phyloP scores from a whole-genome alignment of 2,113 vertebrate species.

The Petrocephalus microphthalmus region DNA sequence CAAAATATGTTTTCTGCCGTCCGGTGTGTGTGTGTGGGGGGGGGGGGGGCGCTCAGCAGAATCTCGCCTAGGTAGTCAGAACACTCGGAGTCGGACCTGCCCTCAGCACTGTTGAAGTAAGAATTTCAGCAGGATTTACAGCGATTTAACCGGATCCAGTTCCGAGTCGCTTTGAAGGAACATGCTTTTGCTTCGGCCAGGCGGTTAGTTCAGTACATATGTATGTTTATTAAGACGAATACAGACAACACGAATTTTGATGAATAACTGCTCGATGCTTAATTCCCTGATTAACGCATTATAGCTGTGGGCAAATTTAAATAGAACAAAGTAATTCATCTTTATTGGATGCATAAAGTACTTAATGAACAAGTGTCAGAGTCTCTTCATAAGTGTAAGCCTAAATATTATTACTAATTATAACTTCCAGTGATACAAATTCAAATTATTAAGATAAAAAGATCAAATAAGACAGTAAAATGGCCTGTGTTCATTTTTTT shows the following conservation, averaged over 20 bases:
- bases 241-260: not conserved
- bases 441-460: not conserved
- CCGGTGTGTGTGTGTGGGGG: not conserved
- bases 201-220: not conserved
- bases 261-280: not conserved
- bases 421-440: not conserved
- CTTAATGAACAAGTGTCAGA: not conserved
- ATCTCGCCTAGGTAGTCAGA: not conserved
- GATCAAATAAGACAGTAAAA: not conserved
- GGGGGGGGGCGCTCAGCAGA: not conserved
- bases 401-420: not conserved
- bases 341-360: not conserved
- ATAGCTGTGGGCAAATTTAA: not conserved
- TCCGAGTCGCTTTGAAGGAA: not conserved
- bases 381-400: not conserved
- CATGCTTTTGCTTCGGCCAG: not conserved
- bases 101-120: not conserved
- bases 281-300: not conserved
- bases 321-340: not conserved
- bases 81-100: not conserved
- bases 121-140: not conserved
- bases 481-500: not conserved
- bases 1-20: not conserved
- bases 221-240: not conserved
- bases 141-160: not conserved